Conservation (phyloP, 2,888 invertebrate genomes). For the Candidula unifasciata region DNA sequence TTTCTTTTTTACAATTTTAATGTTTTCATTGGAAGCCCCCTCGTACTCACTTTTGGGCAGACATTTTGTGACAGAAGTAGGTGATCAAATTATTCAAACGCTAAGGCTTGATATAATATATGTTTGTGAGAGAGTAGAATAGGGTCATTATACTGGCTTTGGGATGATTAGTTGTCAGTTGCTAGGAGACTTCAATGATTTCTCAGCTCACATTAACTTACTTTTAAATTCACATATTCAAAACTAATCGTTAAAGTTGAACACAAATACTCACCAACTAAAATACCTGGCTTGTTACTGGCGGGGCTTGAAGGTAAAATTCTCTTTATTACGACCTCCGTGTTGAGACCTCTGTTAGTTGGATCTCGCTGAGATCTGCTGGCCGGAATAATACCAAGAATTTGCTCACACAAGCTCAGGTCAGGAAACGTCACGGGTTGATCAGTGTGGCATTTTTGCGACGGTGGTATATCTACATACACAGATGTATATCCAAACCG, state of each 20-base stretch:
- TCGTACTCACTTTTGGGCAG: too few relatives aligned
- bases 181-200: too few relatives aligned
- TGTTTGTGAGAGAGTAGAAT: too few relatives aligned
- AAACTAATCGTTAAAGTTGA: too few relatives aligned
- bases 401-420: constrained; percentile 12
- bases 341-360: neutral
- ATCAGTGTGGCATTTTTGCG: neutral
- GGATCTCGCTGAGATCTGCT: constrained; percentile 7
- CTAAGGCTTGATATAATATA: too few relatives aligned
- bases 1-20: too few relatives aligned
- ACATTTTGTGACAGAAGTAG: too few relatives aligned
- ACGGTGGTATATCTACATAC: neutral
- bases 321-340: constrained; percentile 30
- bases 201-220: neutral
- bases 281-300: constrained; percentile 4
- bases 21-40: too few relatives aligned
- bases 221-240: neutral
- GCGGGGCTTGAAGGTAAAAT: constrained; percentile 22
- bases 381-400: constrained; percentile 42
- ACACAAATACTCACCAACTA: constrained; percentile 26
- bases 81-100: too few relatives aligned
- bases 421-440: neutral
- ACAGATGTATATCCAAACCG: constrained; percentile 31
- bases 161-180: too few relatives aligned
- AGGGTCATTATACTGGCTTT: too few relatives aligned